These are phyloP conservation scores for Eufriesea mexicana DNA, from an alignment of 1,140 invertebrate genomes.

Conservation along the genomic window DNA sequence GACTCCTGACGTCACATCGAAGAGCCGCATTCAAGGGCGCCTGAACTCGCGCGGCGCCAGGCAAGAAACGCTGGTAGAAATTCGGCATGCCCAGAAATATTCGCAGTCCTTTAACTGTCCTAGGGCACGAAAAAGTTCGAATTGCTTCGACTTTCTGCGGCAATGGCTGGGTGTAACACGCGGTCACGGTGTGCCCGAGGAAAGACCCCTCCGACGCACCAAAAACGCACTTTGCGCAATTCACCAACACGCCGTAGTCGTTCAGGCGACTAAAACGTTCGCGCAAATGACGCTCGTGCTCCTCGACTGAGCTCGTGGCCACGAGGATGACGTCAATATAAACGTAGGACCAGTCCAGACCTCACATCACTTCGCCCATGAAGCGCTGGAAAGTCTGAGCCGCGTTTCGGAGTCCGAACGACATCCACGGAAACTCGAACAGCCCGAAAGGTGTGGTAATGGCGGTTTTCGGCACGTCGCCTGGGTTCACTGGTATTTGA, in stretches of 20 bases:
- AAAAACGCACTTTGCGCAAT: too few species aligned
- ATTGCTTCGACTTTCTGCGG: conserved; percentile 11
- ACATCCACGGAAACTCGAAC: too few species aligned
- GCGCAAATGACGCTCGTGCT: background rate
- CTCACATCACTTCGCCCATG: too few species aligned
- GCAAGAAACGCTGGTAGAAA: conserved; percentile 6
- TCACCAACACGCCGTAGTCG: background rate
- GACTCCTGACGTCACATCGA: background rate
- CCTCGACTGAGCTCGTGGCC: background rate
- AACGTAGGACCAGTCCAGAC: too few species aligned
- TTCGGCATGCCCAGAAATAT: conserved; percentile 31
- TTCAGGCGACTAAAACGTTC: background rate
- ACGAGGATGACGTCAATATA: background rate
- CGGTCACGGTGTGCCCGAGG: background rate
- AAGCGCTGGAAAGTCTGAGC: too few species aligned
- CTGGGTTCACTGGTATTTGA: too few species aligned
- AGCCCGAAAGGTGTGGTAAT: too few species aligned
- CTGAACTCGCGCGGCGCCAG: background rate
- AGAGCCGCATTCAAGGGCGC: background rate
- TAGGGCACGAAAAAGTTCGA: background rate
- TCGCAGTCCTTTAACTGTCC: background rate
- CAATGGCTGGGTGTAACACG: background rate
- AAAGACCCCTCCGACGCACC: background rate
- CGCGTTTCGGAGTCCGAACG: too few species aligned
- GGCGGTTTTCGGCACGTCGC: too few species aligned